Percentiles rank a stretch among this genome's conserved stretches.
These are phyloP conservation scores for Enteromius treurensis DNA, from an alignment of 2,797 vertebrate genomes.

Conservation along the genomic window DNA sequence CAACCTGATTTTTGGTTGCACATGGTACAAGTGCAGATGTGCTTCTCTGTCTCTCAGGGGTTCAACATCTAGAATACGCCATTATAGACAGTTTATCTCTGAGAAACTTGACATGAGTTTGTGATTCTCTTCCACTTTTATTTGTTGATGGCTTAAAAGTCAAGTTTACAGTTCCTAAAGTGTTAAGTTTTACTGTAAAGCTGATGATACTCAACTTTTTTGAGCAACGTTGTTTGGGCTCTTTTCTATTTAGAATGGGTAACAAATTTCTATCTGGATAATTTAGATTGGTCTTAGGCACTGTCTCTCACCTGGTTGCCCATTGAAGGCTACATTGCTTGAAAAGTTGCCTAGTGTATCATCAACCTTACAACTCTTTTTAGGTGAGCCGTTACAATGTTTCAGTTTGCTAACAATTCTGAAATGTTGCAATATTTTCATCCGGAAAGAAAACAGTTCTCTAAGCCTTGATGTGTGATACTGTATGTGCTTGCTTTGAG, in stretches of 20 bases:
- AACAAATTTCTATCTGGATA: too few species aligned
- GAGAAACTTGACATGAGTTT: slow-evolving; percentile 29
- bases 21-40: slow-evolving; percentile 36
- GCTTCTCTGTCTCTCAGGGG: slow-evolving; percentile 52
- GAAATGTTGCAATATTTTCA: slow-evolving; percentile 22
- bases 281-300: too few species aligned
- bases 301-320: too few species aligned
- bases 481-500: background rate
- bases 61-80: slow-evolving; percentile 33
- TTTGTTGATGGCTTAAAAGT: slow-evolving; percentile 24
- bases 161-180: slow-evolving; percentile 28
- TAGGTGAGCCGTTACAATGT: background rate
- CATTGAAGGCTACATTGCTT: too few species aligned
- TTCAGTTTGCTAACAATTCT: background rate
- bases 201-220: too few species aligned
- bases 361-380: background rate
- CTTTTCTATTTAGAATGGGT: too few species aligned
- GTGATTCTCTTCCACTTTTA: slow-evolving; percentile 40
- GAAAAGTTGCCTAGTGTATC: too few species aligned
- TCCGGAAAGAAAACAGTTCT: background rate
- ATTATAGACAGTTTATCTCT: slow-evolving; percentile 20
- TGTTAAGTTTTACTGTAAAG: slow-evolving; percentile 4
- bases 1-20: slow-evolving; percentile 16
- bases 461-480: slow-evolving; percentile 18
- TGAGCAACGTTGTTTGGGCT: too few species aligned